Evolutionary conservation across 2,797 vertebrate species (phyloP).

Genomic region (Euphonia xanthogaster): DNA sequence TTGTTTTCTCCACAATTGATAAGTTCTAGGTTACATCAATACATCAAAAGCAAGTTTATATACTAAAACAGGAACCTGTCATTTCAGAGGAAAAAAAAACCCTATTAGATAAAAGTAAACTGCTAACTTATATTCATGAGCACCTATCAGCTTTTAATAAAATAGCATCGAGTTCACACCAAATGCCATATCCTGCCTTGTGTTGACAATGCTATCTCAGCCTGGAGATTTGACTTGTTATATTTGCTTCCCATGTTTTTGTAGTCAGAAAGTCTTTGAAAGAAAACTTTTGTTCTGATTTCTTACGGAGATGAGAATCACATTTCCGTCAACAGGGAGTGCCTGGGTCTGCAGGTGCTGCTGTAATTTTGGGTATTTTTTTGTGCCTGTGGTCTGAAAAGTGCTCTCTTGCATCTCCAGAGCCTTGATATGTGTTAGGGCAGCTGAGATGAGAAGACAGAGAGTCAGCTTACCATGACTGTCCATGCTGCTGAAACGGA

Average conservation of each 20-base stretch:
- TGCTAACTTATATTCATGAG: neutral
- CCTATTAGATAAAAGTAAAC: neutral
- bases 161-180: neutral
- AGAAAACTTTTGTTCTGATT: conserved; percentile 24
- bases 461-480: neutral
- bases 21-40: neutral
- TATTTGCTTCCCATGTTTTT: neutral
- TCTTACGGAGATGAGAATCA: neutral
- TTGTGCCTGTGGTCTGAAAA: neutral
- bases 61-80: neutral
- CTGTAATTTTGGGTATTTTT: neutral
- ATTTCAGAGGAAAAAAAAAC: neutral
- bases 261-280: neutral
- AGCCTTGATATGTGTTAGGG: neutral
- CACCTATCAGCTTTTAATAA: conserved; percentile 11
- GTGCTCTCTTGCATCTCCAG: neutral
- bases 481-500: neutral
- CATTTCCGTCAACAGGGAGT: neutral
- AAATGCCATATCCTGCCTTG: neutral
- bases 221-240: neutral
- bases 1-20: neutral
- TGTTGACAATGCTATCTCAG: neutral
- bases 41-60: neutral
- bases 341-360: neutral
- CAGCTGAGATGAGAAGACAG: neutral